These are phyloP conservation scores for Orchestia grillus DNA, from an alignment of 1,140 invertebrate genomes.

Conservation along the genomic window DNA sequence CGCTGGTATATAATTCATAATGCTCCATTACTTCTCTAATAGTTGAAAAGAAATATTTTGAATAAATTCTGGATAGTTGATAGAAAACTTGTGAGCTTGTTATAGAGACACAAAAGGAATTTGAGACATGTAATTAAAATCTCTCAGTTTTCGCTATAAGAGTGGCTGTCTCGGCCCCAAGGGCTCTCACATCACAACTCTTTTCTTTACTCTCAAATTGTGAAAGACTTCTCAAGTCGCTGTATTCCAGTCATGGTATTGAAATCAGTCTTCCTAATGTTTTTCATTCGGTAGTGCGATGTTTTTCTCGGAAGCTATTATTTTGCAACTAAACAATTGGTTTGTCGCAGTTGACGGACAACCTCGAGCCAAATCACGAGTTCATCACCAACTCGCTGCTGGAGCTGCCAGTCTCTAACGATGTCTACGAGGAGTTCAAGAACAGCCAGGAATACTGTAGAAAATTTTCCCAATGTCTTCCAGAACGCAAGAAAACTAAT, in stretches of 20 bases:
- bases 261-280: not conserved
- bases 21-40: too few relatives aligned
- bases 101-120: too few relatives aligned
- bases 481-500: conserved; percentile 18
- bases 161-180: not conserved
- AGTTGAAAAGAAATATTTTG: too few relatives aligned
- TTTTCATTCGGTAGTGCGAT: not conserved
- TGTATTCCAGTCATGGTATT: not conserved
- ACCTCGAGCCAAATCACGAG: not conserved
- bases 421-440: not conserved
- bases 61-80: too few relatives aligned
- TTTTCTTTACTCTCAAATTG: not conserved
- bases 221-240: not conserved
- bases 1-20: too few relatives aligned
- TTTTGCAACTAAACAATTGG: not conserved
- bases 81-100: too few relatives aligned
- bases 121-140: too few relatives aligned
- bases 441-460: conserved; percentile 21
- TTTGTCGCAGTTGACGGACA: conserved; percentile 6
- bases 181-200: not conserved
- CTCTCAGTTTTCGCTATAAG: not conserved
- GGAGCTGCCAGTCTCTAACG: conserved; percentile 17
- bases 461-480: conserved; percentile 47
- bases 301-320: not conserved
- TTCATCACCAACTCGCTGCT: conserved; percentile 2